Evolutionary conservation across 2,888 invertebrate genomes (phyloP).

Genomic region (Cephus rjabovi): DNA sequence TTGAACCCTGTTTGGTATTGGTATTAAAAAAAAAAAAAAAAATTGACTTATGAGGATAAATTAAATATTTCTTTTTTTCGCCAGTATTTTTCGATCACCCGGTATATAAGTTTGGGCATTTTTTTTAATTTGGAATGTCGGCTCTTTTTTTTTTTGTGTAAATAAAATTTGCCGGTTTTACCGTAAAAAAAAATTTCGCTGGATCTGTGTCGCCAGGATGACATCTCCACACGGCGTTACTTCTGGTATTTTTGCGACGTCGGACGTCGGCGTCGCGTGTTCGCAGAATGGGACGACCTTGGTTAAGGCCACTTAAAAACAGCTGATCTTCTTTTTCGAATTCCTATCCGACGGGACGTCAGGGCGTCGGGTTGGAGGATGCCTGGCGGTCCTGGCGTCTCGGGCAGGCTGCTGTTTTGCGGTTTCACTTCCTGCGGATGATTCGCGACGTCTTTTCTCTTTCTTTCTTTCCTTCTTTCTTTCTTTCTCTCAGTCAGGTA

Average conservation of each 20-base stretch:
- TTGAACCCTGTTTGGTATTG: background rate
- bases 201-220: background rate
- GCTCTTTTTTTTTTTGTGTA: background rate
- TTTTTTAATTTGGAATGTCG: background rate
- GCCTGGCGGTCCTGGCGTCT: background rate
- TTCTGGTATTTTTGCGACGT: background rate
- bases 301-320: conserved; percentile 18
- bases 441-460: background rate
- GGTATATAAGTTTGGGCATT: too few species aligned
- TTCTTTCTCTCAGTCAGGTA: background rate
- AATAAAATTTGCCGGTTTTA: background rate
- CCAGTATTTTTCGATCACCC: too few species aligned
- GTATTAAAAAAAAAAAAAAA: too few species aligned
- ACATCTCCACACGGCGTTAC: background rate
- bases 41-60: background rate
- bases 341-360: conserved; percentile 1
- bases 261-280: background rate
- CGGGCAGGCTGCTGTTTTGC: background rate
- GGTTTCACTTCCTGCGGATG: background rate
- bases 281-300: conserved; percentile 7
- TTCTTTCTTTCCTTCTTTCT: too few species aligned
- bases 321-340: conserved; percentile 16
- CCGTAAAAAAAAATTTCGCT: background rate
- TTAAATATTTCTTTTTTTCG: background rate
- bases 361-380: background rate